Percentiles rank a stretch among this genome's conserved stretches.
phyloP scores from a whole-genome alignment of 2,113 vertebrate species.

The Actenoides hombroni region DNA sequence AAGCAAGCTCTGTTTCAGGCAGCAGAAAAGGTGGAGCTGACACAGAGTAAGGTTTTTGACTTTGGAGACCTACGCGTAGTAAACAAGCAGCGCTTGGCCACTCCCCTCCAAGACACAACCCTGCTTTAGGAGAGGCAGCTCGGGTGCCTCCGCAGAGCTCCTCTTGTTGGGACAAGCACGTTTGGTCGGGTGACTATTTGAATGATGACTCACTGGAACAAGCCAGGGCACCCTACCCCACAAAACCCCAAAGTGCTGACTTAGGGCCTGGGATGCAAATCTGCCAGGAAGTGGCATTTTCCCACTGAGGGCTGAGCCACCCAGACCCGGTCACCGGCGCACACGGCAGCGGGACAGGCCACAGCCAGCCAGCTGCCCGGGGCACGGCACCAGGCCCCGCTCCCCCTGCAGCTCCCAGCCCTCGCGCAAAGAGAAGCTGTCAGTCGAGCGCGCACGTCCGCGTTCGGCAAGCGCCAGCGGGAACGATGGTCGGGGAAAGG shows the following conservation, averaged over 20 bases:
- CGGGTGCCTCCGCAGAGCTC: background rate
- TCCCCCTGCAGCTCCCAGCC: rapidly evolving
- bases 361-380: rapidly evolving
- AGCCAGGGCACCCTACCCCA: constrained; percentile 61
- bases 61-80: background rate
- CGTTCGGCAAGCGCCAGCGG: rapidly evolving
- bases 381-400: background rate
- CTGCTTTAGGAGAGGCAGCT: background rate
- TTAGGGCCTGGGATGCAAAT: constrained; percentile 55
- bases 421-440: rapidly evolving
- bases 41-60: rapidly evolving
- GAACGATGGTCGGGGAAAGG: rapidly evolving
- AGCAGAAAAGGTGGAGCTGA: background rate
- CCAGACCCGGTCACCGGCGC: background rate
- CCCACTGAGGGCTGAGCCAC: background rate
- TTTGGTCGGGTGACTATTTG: constrained; percentile 45
- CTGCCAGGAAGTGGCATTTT: constrained; percentile 39
- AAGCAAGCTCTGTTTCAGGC: background rate
- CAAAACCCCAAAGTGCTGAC: constrained; percentile 60
- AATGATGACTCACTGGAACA: constrained; percentile 73
- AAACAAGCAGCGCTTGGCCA: background rate
- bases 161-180: constrained; percentile 67
- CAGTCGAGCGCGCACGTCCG: rapidly evolving
- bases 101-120: background rate
- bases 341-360: background rate